Percentiles rank a stretch among this genome's conserved stretches.
Conservation (phyloP, 2,113 vertebrate genomes). For the Otocyon megalotis region DNA sequence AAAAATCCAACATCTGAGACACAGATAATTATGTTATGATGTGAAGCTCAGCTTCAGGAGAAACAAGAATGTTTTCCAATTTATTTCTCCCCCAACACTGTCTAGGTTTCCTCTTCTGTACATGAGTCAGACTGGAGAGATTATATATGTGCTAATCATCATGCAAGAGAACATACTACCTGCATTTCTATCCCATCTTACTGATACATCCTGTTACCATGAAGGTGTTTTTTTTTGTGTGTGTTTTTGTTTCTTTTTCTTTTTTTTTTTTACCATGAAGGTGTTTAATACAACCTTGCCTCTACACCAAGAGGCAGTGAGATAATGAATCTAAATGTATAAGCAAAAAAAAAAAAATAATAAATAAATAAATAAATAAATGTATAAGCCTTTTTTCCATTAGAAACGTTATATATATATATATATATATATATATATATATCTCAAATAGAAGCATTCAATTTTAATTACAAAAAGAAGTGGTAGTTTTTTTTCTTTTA, state of each 20-base stretch:
- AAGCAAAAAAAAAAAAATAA: neutral
- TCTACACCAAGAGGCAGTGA: neutral
- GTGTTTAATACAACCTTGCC: neutral
- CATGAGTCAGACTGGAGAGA: neutral
- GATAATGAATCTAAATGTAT: slow-evolving; percentile 50
- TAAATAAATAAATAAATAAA: neutral
- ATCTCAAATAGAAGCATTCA: slow-evolving; percentile 28
- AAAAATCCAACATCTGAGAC: slow-evolving; percentile 66
- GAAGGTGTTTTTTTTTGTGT: neutral
- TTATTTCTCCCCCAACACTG: slow-evolving; percentile 30
- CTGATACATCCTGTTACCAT: neutral
- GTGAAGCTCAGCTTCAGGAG: slow-evolving; percentile 39
- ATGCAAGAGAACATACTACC: neutral
- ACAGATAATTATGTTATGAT: slow-evolving; percentile 69
- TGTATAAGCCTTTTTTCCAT: neutral
- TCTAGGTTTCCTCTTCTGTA: neutral
- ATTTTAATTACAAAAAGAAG: slow-evolving; percentile 55
- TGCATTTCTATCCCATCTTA: neutral
- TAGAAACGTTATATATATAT: neutral
- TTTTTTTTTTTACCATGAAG: neutral
- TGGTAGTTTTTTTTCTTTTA: neutral
- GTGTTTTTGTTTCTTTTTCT: too few species aligned
- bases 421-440: neutral
- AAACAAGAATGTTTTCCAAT: slow-evolving; percentile 51
- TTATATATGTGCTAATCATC: neutral